Conservation (phyloP, 2,888 invertebrate genomes). For the Caenorhabditis sp. region DNA sequence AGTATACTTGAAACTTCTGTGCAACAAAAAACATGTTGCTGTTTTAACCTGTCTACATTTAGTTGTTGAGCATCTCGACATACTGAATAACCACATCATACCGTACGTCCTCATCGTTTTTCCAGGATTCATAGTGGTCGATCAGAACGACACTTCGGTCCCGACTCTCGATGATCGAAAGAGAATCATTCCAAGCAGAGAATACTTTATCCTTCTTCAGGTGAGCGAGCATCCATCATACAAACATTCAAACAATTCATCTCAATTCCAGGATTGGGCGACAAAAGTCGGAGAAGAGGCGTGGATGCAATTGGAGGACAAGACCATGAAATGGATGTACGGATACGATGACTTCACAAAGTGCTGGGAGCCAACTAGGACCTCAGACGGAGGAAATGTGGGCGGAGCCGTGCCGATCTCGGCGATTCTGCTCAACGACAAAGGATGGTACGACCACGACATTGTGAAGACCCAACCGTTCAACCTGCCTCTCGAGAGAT, state of each 20-base stretch:
- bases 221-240: conserved; percentile 35
- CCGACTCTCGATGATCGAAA: conserved; percentile 51
- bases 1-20: too few relatives aligned
- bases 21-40: too few relatives aligned
- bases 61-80: too few relatives aligned
- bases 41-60: too few relatives aligned
- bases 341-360: conserved; percentile 70
- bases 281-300: conserved; percentile 63
- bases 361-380: conserved; percentile 75
- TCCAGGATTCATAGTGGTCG: conserved; percentile 63
- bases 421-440: conserved; percentile 72
- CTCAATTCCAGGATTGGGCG: conserved; percentile 70
- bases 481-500: conserved; percentile 70
- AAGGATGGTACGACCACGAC: conserved; percentile 75
- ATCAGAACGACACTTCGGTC: conserved; percentile 48
- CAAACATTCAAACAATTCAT: too few relatives aligned
- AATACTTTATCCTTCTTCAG: conserved; percentile 73
- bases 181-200: conserved; percentile 53
- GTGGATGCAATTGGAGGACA: conserved; percentile 69
- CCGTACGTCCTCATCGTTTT: neutral
- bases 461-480: conserved; percentile 64
- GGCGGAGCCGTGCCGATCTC: conserved; percentile 75
- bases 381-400: conserved; percentile 74
- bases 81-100: too few relatives aligned
- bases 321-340: conserved; percentile 77